Percentiles rank a stretch among this genome's conserved stretches.
Conservation (phyloP, 2,797 vertebrate species). For the Channa striata region DNA sequence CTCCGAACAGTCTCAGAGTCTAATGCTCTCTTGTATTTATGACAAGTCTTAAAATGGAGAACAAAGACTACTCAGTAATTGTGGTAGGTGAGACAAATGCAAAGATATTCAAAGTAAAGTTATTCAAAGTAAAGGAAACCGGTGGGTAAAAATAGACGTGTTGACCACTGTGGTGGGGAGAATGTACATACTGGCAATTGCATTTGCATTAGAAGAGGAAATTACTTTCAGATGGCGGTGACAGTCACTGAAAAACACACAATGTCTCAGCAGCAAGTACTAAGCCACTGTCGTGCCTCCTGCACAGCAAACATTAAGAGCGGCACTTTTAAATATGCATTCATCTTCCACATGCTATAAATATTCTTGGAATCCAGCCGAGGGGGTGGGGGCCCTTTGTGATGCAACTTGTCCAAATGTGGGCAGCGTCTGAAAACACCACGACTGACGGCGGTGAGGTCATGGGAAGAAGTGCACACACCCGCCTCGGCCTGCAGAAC, state of each 20-base stretch:
- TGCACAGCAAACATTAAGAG: slow-evolving; percentile 11
- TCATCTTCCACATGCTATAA: slow-evolving; percentile 20
- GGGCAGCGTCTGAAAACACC: slow-evolving; percentile 23
- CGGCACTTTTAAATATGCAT: slow-evolving; percentile 1
- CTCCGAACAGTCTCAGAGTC: background rate
- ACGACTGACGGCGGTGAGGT: slow-evolving; percentile 53
- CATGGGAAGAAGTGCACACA: slow-evolving; percentile 54
- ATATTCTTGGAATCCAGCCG: slow-evolving; percentile 18
- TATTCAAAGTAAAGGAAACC: background rate
- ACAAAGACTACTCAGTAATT: background rate
- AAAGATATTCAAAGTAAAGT: background rate
- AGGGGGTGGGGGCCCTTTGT: slow-evolving; percentile 28
- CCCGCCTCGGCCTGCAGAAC: slow-evolving; percentile 36
- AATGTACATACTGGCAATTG: background rate
- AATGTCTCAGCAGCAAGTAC: background rate
- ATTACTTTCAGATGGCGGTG: background rate
- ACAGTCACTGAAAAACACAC: background rate
- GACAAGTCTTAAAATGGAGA: background rate
- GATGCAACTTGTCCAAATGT: slow-evolving; percentile 49
- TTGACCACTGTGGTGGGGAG: background rate
- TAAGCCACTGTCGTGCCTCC: background rate
- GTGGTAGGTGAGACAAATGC: background rate
- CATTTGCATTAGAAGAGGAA: slow-evolving; percentile 15
- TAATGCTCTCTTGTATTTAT: background rate
- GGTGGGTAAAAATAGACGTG: background rate